Evolutionary conservation across 1,140 invertebrate species (phyloP), one percentile per base, ranked within the genome.

Genomic region (Asbolus verrucosus): DNA sequence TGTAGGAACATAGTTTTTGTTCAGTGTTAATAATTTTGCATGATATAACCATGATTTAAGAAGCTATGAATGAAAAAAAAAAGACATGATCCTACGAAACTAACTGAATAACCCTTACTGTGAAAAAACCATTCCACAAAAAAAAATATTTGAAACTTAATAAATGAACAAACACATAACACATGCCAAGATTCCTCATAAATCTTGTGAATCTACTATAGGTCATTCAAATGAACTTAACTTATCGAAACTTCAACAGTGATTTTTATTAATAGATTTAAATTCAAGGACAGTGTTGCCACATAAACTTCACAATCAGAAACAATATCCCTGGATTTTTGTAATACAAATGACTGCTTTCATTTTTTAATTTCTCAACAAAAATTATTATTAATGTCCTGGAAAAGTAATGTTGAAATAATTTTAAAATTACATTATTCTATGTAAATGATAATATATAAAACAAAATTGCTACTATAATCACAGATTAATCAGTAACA

Each of bases 401-500:
- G n/a, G n/a, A n/a, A n/a, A n/a, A n/a, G n/a, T n/a, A n/a, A n/a
- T n/a, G n/a, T n/a, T n/a, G n/a, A 27, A 27, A 27, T 27, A 3
- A 27, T 4, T 27, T 27, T 27, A 27, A 27, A 27, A 36, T 36
- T 36, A 36, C 33, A n/a, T 36, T 6, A 36, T 8, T 4, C 24
- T 36, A 36, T n/a, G 5, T 36, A 36, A 6, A n/a, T n/a, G 3
- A 36, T 36, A 6, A 36, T 36, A 36, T 11, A 36, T 36, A 24
- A 27, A 24, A 54, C 31, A 46, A 50, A 70, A 54, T 65, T 62
- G 43, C 69, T 70, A 70, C 33, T 65, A 65, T 70, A 70, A 70
- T 70, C 69, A 70, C 69, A 70, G 69, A 69, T 70, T 65, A 70
- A 50, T 70, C 69, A 70, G 38, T 46, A 65, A 65, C 62, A 43